Base-by-base conservation (phyloP, 1,140 invertebrate species). In the Cataglyphis hispanica region DNA sequence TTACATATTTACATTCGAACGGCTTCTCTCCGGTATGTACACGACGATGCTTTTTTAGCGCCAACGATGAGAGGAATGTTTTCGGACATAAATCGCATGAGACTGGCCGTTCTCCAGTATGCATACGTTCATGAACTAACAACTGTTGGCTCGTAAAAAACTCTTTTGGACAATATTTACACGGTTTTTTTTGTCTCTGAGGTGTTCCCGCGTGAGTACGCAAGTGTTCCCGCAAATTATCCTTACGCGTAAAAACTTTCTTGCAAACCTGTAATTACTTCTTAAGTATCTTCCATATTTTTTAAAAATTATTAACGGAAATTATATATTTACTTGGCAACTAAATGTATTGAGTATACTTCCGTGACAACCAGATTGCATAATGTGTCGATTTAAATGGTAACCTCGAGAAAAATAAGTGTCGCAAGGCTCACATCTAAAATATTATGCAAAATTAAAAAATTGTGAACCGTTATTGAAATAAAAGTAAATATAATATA, bases 1-100 rank as follows among this genome's bases (percentile, higher is more conserved):
- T 93, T 94, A 97, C 96, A 92, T 96, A 95, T 90, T 96, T 95
- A 92, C 97, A 97, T 88, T 96, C 96, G 90, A 97, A 97, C 2
- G 97, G 97, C 91, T 97, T 97, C 93, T 98, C 97, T 81, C 98
- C 97, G 2, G 97, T 98, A 92, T 98, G 98, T 92, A 97, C 97
- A 40, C 97, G 96, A 53, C 97, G 94, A 93, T 98, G 98, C 89
- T 98, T 98, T 90, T 97, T 97, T 89, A 98, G 95, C 19, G 97
- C 97, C 43, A 97, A 96, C 87, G 96, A 95, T 1, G 97, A 97
- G 7, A 97, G 96, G 93, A 98, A 98, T 61, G 94, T 93, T 91
- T 97, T 97, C 1, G 95, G 92, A 91, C 97, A 97, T 85, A 97
- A 93, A 92, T 97, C 96, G 94, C 97, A 97, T 43, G 94, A 93